Conservation (phyloP, 2,888 invertebrate species). For the Lampropteryx suffumata region DNA sequence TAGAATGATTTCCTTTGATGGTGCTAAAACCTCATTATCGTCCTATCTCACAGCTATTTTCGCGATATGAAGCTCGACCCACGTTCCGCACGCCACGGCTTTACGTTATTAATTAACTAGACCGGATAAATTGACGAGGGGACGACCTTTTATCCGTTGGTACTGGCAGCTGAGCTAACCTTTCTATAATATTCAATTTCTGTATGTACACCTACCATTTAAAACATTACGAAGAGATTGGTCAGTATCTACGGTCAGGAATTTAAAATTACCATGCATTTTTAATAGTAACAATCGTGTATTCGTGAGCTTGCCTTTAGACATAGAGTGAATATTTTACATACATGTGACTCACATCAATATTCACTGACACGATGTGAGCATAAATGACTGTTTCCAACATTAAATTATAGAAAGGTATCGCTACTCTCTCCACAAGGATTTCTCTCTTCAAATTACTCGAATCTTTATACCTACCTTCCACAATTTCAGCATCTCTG, state of each 20-base stretch:
- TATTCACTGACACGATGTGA: too few species aligned
- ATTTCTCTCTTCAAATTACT: not conserved
- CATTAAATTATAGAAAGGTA: too few species aligned
- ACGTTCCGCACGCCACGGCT: conserved; percentile 27
- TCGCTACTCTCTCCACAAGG: not conserved
- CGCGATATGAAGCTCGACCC: conserved; percentile 27
- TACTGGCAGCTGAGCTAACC: conserved; percentile 8
- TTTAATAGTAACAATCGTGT: too few species aligned
- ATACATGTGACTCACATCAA: too few species aligned
- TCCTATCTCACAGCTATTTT: conserved; percentile 21
- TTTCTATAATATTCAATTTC: conserved; percentile 7
- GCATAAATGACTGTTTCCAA: too few species aligned
- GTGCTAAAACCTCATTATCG: conserved; percentile 22
- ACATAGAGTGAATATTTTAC: too few species aligned
- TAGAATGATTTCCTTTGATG: conserved; percentile 17
- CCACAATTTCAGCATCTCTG: conserved; percentile 14
- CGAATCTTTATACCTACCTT: conserved; percentile 6
- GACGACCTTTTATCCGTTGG: conserved; percentile 44
- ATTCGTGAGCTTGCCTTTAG: too few species aligned
- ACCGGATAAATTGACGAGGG: conserved; percentile 64
- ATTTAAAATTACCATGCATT: too few species aligned
- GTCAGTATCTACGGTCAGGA: too few species aligned
- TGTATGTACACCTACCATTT: not conserved
- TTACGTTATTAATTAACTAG: conserved; percentile 69
- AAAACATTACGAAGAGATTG: too few species aligned